phyloP scores from a whole-genome alignment of 2,888 invertebrate genomes.

The Heterodera filipjevi region DNA sequence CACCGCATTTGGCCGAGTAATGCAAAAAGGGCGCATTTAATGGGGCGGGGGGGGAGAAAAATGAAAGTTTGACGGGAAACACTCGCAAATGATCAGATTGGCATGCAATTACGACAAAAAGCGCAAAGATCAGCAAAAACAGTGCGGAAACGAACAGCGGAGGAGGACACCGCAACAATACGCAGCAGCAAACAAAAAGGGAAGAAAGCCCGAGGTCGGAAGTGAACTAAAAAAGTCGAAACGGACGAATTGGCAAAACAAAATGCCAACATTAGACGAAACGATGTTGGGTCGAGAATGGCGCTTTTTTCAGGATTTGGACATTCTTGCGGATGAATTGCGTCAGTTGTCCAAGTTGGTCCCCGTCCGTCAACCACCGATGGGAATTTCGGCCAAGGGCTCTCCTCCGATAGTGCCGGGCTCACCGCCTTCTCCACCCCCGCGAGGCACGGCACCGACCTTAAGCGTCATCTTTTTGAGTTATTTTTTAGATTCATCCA shows the following conservation, averaged over 20 bases:
- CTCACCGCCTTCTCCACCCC: slow-evolving; percentile 21
- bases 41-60: not conserved
- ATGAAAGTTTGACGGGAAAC: not conserved
- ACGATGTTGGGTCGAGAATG: too few relatives aligned
- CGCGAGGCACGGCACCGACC: slow-evolving; percentile 10
- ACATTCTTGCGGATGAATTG: slow-evolving; percentile 78
- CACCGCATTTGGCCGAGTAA: slow-evolving; percentile 55
- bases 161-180: slow-evolving; percentile 10
- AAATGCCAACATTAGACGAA: too few relatives aligned
- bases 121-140: slow-evolving; percentile 43
- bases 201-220: not conserved
- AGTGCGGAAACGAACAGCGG: slow-evolving; percentile 29
- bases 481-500: slow-evolving; percentile 19
- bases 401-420: slow-evolving; percentile 12
- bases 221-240: not conserved
- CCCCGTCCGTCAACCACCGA: slow-evolving; percentile 35
- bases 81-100: slow-evolving; percentile 33
- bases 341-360: slow-evolving; percentile 88
- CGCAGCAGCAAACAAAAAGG: slow-evolving; percentile 55
- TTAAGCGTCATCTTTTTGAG: not conserved
- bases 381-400: slow-evolving; percentile 18
- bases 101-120: slow-evolving; percentile 54
- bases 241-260: not conserved
- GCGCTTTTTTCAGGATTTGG: slow-evolving; percentile 78
- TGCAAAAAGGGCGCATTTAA: not conserved